Evolutionary conservation across 2,113 vertebrate genomes (phyloP).

Genomic region (Falco punctatus): DNA sequence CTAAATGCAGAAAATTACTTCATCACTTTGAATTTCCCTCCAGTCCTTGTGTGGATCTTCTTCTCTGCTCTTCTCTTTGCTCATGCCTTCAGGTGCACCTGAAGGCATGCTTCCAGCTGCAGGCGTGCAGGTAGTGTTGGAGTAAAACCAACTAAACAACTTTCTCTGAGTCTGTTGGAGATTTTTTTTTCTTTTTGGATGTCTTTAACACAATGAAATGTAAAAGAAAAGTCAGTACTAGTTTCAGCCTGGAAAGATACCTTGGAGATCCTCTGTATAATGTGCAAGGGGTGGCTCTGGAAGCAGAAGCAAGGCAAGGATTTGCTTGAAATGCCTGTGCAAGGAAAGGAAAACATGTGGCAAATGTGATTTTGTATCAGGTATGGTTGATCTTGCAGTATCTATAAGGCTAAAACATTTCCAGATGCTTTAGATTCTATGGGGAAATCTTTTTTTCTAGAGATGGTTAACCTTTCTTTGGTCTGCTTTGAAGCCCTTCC

Average conservation of each 20-base stretch:
- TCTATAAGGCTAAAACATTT: not conserved
- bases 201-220: not conserved
- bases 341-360: not conserved
- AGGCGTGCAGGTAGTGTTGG: not conserved
- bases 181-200: not conserved
- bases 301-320: not conserved
- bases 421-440: not conserved
- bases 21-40: not conserved
- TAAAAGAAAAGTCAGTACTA: not conserved
- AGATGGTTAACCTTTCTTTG: not conserved
- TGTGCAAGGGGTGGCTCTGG: not conserved
- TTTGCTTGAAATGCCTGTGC: not conserved
- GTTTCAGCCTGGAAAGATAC: not conserved
- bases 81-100: not conserved
- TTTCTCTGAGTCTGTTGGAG: not conserved
- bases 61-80: too few species aligned
- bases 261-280: not conserved
- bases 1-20: not conserved
- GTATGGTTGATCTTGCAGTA: accelerated
- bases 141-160: not conserved
- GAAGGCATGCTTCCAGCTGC: not conserved
- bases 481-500: not conserved
- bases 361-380: not conserved
- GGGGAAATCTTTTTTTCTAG: not conserved
- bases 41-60: not conserved